A percentile compares a stretch with the other conserved stretches of the same genome.
These are phyloP conservation scores for Athene noctua DNA, from an alignment of 2,113 vertebrate species.

Conservation along the genomic window DNA sequence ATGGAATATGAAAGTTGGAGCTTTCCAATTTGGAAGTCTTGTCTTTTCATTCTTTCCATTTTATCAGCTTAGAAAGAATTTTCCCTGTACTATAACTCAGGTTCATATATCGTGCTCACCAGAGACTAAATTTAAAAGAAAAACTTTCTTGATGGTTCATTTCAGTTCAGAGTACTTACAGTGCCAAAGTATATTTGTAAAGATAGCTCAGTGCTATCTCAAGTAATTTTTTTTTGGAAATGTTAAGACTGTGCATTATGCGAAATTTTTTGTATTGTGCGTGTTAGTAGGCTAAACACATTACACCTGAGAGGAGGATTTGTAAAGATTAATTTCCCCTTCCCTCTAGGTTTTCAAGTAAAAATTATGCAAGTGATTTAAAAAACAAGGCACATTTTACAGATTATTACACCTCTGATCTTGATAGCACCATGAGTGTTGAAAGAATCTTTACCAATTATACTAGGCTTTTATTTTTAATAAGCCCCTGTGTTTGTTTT, in stretches of 20 bases:
- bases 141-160: not conserved
- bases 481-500: not conserved
- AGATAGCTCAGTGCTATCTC: not conserved
- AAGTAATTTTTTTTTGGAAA: not conserved
- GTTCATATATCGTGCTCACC: not conserved
- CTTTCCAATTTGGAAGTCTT: slow-evolving; percentile 40
- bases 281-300: not conserved
- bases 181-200: not conserved
- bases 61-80: slow-evolving; percentile 29
- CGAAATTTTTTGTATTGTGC: not conserved
- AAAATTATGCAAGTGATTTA: not conserved
- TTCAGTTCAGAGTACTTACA: not conserved
- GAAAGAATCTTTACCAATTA: not conserved
- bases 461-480: not conserved
- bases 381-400: not conserved
- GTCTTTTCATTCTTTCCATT: slow-evolving; percentile 52
- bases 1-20: not conserved
- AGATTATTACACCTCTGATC: not conserved
- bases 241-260: not conserved
- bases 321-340: not conserved
- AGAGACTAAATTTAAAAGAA: not conserved
- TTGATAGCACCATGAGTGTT: not conserved
- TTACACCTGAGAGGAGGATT: not conserved
- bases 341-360: not conserved
- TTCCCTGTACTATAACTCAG: not conserved